These are phyloP conservation scores for Gallinago solitaria DNA, from an alignment of 2,797 vertebrate species.

Conservation along the genomic window DNA sequence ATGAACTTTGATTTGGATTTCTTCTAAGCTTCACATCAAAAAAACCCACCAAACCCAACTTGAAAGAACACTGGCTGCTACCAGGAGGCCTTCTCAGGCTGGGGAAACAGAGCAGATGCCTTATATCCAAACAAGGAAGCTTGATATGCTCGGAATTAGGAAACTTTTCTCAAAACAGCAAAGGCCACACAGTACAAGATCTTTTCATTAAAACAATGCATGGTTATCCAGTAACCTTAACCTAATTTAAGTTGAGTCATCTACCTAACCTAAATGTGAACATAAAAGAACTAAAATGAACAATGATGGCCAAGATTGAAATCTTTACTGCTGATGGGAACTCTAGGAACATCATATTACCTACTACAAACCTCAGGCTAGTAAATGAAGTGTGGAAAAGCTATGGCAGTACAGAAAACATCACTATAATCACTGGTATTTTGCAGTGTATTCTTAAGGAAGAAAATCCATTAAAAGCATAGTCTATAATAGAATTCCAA, in stretches of 20 bases:
- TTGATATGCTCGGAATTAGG: neutral
- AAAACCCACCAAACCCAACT: neutral
- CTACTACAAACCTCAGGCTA: neutral
- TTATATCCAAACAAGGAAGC: neutral
- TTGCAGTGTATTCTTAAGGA: neutral
- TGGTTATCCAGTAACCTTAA: neutral
- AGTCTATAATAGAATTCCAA: neutral
- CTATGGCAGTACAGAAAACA: neutral
- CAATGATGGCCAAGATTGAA: neutral
- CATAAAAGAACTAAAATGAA: neutral
- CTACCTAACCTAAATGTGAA: neutral
- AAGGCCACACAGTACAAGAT: neutral
- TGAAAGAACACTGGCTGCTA: neutral
- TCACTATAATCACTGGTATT: neutral
- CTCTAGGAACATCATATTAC: neutral
- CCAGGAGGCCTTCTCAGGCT: fast-evolving
- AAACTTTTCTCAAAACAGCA: neutral
- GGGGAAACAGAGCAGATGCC: neutral
- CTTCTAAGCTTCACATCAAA: neutral
- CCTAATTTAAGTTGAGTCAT: neutral
- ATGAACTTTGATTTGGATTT: neutral
- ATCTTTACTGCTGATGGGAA: neutral
- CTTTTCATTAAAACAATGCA: neutral
- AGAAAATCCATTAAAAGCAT: neutral
- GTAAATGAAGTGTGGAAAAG: neutral